Evolutionary conservation across 2,113 vertebrate genomes (phyloP), one percentile per base, ranked within the genome.

Genomic region (Seriola quinqueradiata): DNA sequence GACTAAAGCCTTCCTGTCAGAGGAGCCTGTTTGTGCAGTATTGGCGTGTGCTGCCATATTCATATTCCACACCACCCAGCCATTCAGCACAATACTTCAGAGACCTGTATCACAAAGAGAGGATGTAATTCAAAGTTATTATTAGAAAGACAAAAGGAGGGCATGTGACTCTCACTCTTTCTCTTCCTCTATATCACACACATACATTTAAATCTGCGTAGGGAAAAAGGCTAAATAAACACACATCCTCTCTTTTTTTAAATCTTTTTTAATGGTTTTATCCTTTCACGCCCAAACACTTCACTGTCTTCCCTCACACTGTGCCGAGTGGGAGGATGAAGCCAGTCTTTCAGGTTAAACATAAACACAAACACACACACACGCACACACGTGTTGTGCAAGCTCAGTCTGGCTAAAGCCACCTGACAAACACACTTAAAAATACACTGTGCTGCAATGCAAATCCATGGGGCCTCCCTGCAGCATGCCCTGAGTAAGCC

Each of bases 101-200:
- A 70, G 73, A 65, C 64, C 64, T 40, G 63, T 52, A 16, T 76
- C 70, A 72, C 65, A 55, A 54, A 70, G 25, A 59, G 50, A 54
- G 40, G 61, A 69, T 12, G 55, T 34, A 44, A 78, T 74, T 82
- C 75, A 70, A 52, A 58, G 44, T 65, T 77, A 79, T 82, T 74
- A 84, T 84, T 73, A 77, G 81, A 68, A 48, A 81, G 75, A 74
- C 74, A 70, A 54, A 86, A 78, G 52, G 70, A 70, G 79, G 63
- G n/a, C 63, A 75, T 40, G 67, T 63, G 54, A 58, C n/a, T 32
- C 54, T 83, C 66, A 38, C 70, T 60, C 40, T 40, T 42, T 54
- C 52, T 59, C 34, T 28, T 60, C 17, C 46, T 83, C 42, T 59
- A 3, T 12, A 32, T 70, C 42, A 17, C 12, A 12, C 36, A 63